Evolutionary conservation across 2,113 vertebrate genomes (phyloP), one percentile per base, ranked within the genome.

Genomic region (Neodontobutis hainanensis): DNA sequence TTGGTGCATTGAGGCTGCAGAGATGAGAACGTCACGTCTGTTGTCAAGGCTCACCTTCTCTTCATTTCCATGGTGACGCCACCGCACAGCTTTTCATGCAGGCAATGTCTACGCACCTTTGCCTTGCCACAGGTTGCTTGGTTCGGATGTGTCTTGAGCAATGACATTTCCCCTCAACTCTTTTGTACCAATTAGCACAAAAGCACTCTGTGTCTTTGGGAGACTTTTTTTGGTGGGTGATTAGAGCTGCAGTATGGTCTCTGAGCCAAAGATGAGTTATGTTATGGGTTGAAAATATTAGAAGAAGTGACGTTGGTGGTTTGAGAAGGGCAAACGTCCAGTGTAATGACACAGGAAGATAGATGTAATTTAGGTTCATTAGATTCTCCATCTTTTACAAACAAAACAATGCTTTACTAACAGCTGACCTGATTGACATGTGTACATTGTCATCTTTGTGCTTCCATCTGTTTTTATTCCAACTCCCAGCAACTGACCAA

Each of bases 61-160:
- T 72, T 74, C 68, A 85, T 91, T 81, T 88, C 88, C 86, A 90
- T 91, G 87, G 88, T 71, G 86, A 91, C 11, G 47, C 83, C n/a
- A 68, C 66, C 78, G 86, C 83, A 59, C 63, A 64, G 70, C 73
- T 58, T 81, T 71, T 81, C 73, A 71, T 66, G 53, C 19, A 27
- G 19, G 19, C 19, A 2, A 27, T 52, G 56, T 68, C 36, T 56
- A 70, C 77, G 73, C 69, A 79, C 73, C 70, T 80, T 15, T 45
- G 38, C 68, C 69, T 65, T 60, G 71, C 48, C 75, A 64, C 78
- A 67, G 64, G 68, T 82, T 67, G 47, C 61, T 61, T 66, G 64
- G 60, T 48, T 65, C 48, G 56, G 53, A 27, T 68, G 52, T 34
- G 34, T 55, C 52, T 55, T 36, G 34, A 55, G 35, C 34, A 38